A percentile compares a stretch with the other conserved stretches of the same genome.
Evolutionary conservation across 2,888 invertebrate genomes (phyloP).

Genomic region (Biston stratarius): DNA sequence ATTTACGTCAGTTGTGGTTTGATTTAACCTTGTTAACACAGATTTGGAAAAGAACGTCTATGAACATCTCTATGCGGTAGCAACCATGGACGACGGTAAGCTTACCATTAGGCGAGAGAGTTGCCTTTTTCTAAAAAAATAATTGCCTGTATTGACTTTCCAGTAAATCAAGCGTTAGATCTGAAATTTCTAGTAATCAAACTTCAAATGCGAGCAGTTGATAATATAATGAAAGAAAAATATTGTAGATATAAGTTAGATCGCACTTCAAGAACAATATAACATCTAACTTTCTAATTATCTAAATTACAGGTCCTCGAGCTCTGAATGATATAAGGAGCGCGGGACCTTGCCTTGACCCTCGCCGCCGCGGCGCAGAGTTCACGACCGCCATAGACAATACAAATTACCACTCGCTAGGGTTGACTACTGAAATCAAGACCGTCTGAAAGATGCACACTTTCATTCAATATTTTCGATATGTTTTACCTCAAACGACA

Average conservation of each 20-base stretch:
- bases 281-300: slow-evolving; percentile 13
- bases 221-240: no score
- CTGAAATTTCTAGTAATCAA: no score
- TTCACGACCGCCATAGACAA: slow-evolving; percentile 55
- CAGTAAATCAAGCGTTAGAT: no score
- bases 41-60: not conserved
- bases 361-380: slow-evolving; percentile 40
- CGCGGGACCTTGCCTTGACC: slow-evolving; percentile 48
- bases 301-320: slow-evolving; percentile 6
- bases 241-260: no score
- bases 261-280: not conserved
- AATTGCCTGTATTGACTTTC: no score
- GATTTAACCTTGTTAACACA: not conserved
- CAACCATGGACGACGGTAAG: no score
- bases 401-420: slow-evolving; percentile 29
- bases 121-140: no score
- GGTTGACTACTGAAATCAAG: slow-evolving; percentile 9
- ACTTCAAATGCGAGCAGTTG: no score
- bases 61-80: not conserved
- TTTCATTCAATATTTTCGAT: not conserved
- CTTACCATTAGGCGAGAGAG: no score
- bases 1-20: slow-evolving; percentile 5
- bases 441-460: not conserved
- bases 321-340: slow-evolving; percentile 39
- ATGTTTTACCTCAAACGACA: not conserved